These are phyloP conservation scores for Chrysolophus pictus DNA, from an alignment of 2,797 vertebrate species.

Conservation along the genomic window DNA sequence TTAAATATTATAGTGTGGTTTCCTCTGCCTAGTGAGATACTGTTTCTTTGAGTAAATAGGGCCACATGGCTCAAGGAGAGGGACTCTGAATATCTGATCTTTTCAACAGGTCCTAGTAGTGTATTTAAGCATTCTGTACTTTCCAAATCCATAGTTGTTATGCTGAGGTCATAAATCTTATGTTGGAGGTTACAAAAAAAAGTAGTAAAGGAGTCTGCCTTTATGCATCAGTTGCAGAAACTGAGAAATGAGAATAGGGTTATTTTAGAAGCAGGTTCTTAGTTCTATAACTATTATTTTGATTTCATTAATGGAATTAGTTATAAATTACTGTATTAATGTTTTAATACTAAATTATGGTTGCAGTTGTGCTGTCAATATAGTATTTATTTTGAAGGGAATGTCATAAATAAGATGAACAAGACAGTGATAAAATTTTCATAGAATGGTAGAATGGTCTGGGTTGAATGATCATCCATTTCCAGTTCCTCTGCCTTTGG, in stretches of 20 bases:
- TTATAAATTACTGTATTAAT: neutral
- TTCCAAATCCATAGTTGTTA: rapidly evolving
- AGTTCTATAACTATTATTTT: neutral
- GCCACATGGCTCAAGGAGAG: neutral
- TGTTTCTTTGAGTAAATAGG: neutral
- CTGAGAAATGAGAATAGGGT: neutral
- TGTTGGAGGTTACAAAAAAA: neutral
- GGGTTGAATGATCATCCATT: neutral
- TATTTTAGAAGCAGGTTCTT: neutral
- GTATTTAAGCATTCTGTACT: neutral
- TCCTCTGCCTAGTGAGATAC: neutral
- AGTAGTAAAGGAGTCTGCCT: neutral
- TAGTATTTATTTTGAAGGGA: neutral
- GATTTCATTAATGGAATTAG: neutral
- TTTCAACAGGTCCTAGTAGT: rapidly evolving
- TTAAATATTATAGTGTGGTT: neutral
- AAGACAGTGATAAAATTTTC: neutral
- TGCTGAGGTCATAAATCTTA: neutral
- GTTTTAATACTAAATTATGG: neutral
- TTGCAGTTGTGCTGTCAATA: neutral
- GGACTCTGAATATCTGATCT: neutral
- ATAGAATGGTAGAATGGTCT: neutral
- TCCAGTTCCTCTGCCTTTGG: neutral
- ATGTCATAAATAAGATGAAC: neutral
- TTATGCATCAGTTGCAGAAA: neutral